Conservation (phyloP, 1,140 invertebrate genomes). For the Aricia agestis region DNA sequence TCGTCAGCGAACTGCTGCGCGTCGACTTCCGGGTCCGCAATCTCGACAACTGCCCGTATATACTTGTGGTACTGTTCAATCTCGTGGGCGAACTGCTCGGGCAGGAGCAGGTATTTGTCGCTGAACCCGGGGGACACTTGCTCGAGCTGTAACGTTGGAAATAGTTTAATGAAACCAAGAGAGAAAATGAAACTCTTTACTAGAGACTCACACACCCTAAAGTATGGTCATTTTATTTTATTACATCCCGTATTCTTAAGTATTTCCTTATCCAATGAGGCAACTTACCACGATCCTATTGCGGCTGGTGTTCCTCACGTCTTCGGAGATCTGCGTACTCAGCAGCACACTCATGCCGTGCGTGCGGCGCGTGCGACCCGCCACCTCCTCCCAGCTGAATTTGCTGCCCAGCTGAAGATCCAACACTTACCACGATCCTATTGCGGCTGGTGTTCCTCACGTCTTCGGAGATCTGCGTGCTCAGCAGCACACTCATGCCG, state of each 20-base stretch:
- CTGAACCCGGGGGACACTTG: constrained; percentile 82
- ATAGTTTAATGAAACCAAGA: background rate
- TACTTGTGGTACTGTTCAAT: constrained; percentile 79
- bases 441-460: constrained; percentile 80
- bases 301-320: constrained; percentile 79
- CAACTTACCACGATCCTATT: constrained; percentile 81
- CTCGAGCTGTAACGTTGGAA: constrained; percentile 73
- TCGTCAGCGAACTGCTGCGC: constrained; percentile 79
- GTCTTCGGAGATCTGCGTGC: constrained; percentile 81
- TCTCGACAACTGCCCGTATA: constrained; percentile 76
- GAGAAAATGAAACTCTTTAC: no score
- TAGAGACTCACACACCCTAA: no score
- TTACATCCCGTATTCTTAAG: no score
- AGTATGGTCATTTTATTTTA: no score
- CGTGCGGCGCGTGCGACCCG: constrained; percentile 72
- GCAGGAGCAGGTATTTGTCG: constrained; percentile 79
- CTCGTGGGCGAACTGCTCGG: constrained; percentile 78
- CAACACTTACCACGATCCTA: constrained; percentile 77
- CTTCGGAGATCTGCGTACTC: constrained; percentile 80
- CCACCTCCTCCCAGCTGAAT: constrained; percentile 72
- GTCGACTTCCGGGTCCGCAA: constrained; percentile 71
- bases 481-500: constrained; percentile 79
- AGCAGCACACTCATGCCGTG: constrained; percentile 79
- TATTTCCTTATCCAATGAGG: no score
- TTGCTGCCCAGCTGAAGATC: constrained; percentile 20